Evolutionary conservation across 2,888 invertebrate genomes (phyloP).

Genomic region (Spisula solida): DNA sequence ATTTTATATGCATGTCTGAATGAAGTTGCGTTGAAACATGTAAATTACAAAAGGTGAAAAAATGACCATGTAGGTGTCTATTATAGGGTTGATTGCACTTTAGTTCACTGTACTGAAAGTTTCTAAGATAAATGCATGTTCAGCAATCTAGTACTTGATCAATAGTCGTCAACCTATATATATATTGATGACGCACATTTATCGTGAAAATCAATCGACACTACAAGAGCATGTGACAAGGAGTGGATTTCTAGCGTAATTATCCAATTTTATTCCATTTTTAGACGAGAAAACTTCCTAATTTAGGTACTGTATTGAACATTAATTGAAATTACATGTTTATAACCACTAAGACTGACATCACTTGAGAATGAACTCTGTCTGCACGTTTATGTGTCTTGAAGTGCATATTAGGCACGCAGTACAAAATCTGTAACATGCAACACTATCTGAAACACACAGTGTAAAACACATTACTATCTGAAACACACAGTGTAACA

Average conservation of each 20-base stretch:
- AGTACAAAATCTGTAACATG: not conserved
- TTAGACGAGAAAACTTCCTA: constrained; percentile 38
- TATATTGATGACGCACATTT: constrained; percentile 53
- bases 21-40: too few species aligned
- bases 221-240: constrained; percentile 32
- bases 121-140: constrained; percentile 24
- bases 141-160: constrained; percentile 36
- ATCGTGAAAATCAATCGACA: constrained; percentile 48
- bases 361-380: constrained; percentile 19
- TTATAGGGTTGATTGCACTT: too few species aligned
- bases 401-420: not conserved
- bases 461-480: too few species aligned
- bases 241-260: constrained; percentile 42
- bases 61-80: too few species aligned
- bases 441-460: not conserved
- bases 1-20: too few species aligned
- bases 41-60: too few species aligned
- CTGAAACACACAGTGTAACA: too few species aligned
- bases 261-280: constrained; percentile 48
- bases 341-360: constrained; percentile 23
- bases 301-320: constrained; percentile 41
- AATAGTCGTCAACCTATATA: constrained; percentile 53
- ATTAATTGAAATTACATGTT: constrained; percentile 47
- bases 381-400: constrained; percentile 20
- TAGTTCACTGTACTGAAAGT: not conserved